Percentiles rank a stretch among this genome's conserved stretches.
phyloP scores from a whole-genome alignment of 2,113 vertebrate genomes.

The Ibidorhyncha struthersii region DNA sequence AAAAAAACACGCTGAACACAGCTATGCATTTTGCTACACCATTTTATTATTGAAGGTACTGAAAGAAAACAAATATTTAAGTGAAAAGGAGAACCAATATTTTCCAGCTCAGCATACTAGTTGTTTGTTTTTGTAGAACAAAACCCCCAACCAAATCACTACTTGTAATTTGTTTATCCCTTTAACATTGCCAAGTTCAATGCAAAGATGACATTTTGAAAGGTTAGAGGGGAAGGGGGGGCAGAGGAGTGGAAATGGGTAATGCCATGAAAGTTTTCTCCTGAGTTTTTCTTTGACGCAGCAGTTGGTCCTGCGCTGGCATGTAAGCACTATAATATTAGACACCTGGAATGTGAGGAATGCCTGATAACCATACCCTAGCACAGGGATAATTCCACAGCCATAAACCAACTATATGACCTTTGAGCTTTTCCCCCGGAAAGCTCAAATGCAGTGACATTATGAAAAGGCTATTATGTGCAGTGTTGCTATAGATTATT shows the following conservation, averaged over 20 bases:
- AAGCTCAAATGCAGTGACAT: conserved; percentile 50
- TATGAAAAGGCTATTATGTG: conserved; percentile 45
- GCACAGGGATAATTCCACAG: conserved; percentile 70
- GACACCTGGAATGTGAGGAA: conserved; percentile 82
- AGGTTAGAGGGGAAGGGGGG: not conserved
- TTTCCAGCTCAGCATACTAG: not conserved
- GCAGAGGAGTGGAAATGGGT: not conserved
- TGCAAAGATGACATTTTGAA: conserved; percentile 5
- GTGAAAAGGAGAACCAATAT: not conserved
- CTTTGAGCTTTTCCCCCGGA: conserved; percentile 70
- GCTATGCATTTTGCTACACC: not conserved
- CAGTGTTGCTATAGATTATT: not conserved
- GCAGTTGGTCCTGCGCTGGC: conserved; percentile 25
- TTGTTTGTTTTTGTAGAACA: not conserved
- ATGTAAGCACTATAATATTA: conserved; percentile 70
- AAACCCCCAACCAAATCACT: not conserved
- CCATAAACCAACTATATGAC: conserved; percentile 65
- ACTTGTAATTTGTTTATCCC: not conserved
- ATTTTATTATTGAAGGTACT: not conserved
- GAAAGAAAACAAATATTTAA: not conserved
- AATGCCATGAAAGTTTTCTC: conserved; percentile 8
- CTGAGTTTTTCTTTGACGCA: not conserved
- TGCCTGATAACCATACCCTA: conserved; percentile 73
- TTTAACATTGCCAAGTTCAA: not conserved
- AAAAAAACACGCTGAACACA: not conserved